Evolutionary conservation across 2,113 vertebrate species (phyloP).

Genomic region (Percopsis transmontana): DNA sequence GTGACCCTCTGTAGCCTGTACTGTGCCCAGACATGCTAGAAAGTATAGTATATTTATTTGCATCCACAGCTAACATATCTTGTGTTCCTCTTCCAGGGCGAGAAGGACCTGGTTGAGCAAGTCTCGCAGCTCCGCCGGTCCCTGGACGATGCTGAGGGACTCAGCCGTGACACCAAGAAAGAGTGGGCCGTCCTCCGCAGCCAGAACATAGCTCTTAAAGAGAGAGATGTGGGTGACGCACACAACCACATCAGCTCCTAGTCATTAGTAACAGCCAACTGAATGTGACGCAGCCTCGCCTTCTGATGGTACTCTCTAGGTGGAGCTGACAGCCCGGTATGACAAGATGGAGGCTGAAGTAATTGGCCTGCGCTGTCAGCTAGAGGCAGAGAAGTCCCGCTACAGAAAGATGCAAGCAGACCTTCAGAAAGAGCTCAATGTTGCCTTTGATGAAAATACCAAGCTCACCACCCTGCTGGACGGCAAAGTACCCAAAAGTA

Average conservation of each 20-base stretch:
- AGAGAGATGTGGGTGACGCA: slow-evolving; percentile 77
- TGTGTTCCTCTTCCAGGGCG: slow-evolving; percentile 66
- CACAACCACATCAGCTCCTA: no score
- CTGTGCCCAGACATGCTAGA: no score
- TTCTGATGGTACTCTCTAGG: slow-evolving; percentile 63
- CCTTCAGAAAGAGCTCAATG: slow-evolving; percentile 87
- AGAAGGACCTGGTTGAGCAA: slow-evolving; percentile 80
- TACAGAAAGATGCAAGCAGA: slow-evolving; percentile 85
- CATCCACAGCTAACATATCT: neutral
- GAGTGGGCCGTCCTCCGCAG: slow-evolving; percentile 88
- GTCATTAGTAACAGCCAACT: neutral
- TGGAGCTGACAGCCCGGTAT: slow-evolving; percentile 63
- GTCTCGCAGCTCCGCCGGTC: slow-evolving; percentile 82
- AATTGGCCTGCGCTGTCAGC: slow-evolving; percentile 68
- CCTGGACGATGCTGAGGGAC: slow-evolving; percentile 82
- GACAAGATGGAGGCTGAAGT: slow-evolving; percentile 81
- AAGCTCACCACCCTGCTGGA: slow-evolving; percentile 83
- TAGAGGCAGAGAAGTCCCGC: slow-evolving; percentile 78
- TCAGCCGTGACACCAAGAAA: slow-evolving; percentile 88
- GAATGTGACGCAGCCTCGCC: neutral
- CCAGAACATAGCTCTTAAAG: slow-evolving; percentile 84
- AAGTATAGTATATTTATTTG: no score
- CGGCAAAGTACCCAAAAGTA: slow-evolving; percentile 89
- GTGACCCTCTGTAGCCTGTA: neutral
- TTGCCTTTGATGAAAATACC: slow-evolving; percentile 84